Evolutionary conservation across 2,888 invertebrate genomes (phyloP), one percentile per base, ranked within the genome.

Genomic region (Carabus problematicus): DNA sequence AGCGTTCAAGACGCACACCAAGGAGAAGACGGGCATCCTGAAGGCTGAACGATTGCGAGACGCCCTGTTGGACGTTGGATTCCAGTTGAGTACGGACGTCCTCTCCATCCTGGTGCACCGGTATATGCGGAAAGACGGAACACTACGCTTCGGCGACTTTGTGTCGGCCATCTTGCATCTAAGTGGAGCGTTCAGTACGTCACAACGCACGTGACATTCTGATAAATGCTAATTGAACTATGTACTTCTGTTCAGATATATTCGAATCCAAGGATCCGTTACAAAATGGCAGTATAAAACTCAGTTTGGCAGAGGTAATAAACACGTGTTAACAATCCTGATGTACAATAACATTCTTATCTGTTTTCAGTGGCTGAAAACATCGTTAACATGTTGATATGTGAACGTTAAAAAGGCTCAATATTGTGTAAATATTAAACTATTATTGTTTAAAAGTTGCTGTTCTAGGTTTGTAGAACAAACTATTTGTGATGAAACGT

Each of bases 91-190:
- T 75, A 92, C 93, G 70, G 91, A 93, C 71, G 92, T 94, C 39
- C 84, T 96, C 78, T 90, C 92, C 7, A 88, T 93, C 59, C 84
- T 96, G 8, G 90, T 95, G 71, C 85, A 95, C 72, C 86, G 94
- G 72, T 95, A 95, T 76, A 95, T 95, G 91, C 86, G 95, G 73
- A 95, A 95, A 80, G 96, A 96, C 79, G 95, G 95, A 45, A 95
- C 95, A 67, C 84, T 96, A 54, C 85, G 96, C 74, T 93, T 96
- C 77, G 95, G 95, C 8, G 96, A 96, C 81, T 96, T 95, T 79
- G 95, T 95, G 1, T 93, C 93, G 0, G 92, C 94, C 52, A 92
- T 96, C 75, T 84, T 96, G 76, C 94, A 95, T 79, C 84, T 96
- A 71, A 94, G 93, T 73, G 90, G 94, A 62, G 93, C 95, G 14